phyloP scores from a whole-genome alignment of 2,113 vertebrate species.

The Vidua chalybeata region DNA sequence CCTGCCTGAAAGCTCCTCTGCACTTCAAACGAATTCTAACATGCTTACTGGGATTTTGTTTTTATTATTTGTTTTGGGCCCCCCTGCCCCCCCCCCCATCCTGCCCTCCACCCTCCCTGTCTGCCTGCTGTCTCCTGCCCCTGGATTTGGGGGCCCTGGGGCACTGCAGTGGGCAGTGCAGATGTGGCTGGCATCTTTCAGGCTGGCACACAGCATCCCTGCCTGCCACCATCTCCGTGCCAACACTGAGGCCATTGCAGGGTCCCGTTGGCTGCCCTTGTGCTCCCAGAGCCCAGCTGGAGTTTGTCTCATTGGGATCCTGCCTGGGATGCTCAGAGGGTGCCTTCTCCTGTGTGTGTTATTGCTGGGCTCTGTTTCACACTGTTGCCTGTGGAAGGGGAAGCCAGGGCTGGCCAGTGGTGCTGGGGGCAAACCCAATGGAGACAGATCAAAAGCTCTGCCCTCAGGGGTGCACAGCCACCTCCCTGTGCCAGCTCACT shows the following conservation, averaged over 20 bases:
- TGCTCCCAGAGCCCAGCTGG: background rate
- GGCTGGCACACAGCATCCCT: background rate
- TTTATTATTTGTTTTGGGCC: slow-evolving; percentile 62
- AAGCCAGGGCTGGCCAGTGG: background rate
- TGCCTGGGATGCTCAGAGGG: background rate
- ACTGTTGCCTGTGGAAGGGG: background rate
- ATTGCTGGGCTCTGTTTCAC: background rate
- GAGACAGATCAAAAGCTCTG: background rate
- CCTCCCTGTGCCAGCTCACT: background rate
- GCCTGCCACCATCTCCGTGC: background rate
- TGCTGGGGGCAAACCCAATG: background rate
- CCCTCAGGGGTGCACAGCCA: background rate
- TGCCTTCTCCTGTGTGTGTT: background rate
- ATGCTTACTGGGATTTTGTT: slow-evolving; percentile 70
- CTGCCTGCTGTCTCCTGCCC: slow-evolving; percentile 37
- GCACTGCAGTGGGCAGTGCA: background rate
- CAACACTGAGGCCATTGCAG: background rate
- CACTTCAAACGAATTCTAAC: slow-evolving; percentile 79
- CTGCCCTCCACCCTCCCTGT: slow-evolving; percentile 5
- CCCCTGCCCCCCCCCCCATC: background rate
- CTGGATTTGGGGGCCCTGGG: background rate
- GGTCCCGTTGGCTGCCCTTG: background rate
- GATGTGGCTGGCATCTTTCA: background rate
- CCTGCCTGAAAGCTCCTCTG: slow-evolving; percentile 67
- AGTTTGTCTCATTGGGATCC: background rate